Percentiles rank a stretch among this genome's conserved stretches.
Conservation (phyloP, 2,113 vertebrate genomes). For the Delphinus delphis region DNA sequence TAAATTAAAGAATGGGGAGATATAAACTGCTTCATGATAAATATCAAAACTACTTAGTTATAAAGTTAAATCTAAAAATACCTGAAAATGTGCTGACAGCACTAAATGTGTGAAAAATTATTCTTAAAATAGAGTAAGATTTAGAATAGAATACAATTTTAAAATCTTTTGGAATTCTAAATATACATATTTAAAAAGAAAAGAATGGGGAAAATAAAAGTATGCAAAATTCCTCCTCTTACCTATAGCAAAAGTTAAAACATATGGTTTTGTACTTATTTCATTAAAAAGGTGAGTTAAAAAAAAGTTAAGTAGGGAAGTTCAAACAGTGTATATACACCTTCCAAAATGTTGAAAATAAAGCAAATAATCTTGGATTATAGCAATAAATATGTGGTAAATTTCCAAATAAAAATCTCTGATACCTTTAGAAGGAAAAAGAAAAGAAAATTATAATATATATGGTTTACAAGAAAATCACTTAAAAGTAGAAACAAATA, state of each 20-base stretch:
- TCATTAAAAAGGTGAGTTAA: background rate
- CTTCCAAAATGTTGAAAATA: background rate
- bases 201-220: background rate
- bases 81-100: background rate
- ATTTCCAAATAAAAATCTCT: background rate
- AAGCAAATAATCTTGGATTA: background rate
- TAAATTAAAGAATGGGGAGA: background rate
- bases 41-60: background rate
- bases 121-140: slow-evolving; percentile 13
- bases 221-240: background rate
- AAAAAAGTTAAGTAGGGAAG: background rate
- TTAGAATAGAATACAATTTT: background rate
- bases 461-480: background rate
- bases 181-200: background rate
- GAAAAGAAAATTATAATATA: background rate
- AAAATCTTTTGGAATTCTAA: background rate
- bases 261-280: background rate
- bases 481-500: background rate
- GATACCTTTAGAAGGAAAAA: background rate
- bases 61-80: slow-evolving; percentile 40
- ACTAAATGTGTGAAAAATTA: background rate
- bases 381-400: background rate
- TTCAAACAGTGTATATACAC: background rate
- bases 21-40: background rate
- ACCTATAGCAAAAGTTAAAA: background rate